Conservation (phyloP, 2,113 vertebrate genomes). For the Climacteris rufus region DNA sequence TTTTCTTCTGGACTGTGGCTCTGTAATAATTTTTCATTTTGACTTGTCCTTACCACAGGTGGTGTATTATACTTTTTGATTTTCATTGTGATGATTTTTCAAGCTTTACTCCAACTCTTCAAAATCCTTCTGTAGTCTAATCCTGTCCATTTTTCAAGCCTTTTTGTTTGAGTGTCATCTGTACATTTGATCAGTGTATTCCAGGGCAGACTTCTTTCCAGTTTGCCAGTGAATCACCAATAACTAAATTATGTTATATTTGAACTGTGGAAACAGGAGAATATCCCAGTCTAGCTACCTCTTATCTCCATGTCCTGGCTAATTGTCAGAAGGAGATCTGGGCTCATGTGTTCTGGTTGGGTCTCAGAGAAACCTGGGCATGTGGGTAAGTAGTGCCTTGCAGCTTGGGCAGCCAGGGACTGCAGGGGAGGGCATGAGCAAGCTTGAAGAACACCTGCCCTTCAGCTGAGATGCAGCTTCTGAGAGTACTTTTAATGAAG, state of each 20-base stretch:
- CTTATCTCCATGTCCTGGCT: not conserved
- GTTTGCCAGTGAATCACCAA: not conserved
- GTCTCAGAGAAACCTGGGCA: not conserved
- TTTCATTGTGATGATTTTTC: not conserved
- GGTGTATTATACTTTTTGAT: not conserved
- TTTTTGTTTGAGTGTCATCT: not conserved
- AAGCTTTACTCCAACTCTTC: not conserved
- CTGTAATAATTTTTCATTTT: not conserved
- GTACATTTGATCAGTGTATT: not conserved
- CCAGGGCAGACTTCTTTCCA: not conserved
- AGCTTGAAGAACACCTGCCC: not conserved
- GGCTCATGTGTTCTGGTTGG: not conserved
- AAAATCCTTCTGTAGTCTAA: not conserved
- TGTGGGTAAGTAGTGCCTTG: not conserved
- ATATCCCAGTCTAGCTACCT: not conserved
- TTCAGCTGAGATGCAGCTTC: not conserved
- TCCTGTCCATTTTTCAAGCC: not conserved
- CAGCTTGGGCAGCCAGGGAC: not conserved
- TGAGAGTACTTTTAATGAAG: not conserved
- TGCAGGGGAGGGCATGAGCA: not conserved
- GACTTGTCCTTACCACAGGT: not conserved
- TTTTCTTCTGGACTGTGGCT: not conserved
- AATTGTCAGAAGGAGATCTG: not conserved
- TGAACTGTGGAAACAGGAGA: not conserved
- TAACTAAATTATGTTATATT: not conserved